These are phyloP conservation scores for Myopa tessellatipennis DNA, from an alignment of 2,888 invertebrate genomes.

Conservation along the genomic window DNA sequence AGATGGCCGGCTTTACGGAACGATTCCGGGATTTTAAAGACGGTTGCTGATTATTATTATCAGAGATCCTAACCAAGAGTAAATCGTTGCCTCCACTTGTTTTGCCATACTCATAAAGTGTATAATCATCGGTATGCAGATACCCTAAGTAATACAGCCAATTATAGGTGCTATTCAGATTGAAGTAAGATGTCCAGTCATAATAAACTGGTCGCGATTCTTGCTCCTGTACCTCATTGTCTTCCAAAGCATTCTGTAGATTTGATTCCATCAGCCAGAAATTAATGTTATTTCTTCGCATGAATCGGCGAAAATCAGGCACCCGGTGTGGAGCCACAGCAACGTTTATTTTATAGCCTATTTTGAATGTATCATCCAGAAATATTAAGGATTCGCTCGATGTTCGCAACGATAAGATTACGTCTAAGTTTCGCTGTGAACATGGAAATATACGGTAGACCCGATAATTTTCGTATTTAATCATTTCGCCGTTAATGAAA, in stretches of 20 bases:
- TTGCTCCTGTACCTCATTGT: constrained; percentile 29
- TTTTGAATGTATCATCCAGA: constrained; percentile 65
- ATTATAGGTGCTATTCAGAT: constrained; percentile 69
- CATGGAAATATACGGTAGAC: too few relatives aligned
- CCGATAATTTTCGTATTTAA: too few relatives aligned
- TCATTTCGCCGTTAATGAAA: too few relatives aligned
- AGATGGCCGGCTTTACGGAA: constrained; percentile 68
- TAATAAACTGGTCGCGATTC: constrained; percentile 51
- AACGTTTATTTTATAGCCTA: constrained; percentile 66
- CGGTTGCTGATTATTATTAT: too few relatives aligned
- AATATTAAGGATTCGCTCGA: constrained; percentile 65
- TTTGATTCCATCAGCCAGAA: constrained; percentile 67
- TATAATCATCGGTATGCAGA: too few relatives aligned
- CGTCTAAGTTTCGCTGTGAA: too few relatives aligned
- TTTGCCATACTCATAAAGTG: too few relatives aligned
- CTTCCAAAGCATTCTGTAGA: constrained; percentile 62
- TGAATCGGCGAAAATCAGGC: constrained; percentile 46
- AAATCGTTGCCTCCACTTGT: constrained; percentile 55
- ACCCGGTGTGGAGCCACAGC: constrained; percentile 58
- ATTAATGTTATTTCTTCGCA: constrained; percentile 59
- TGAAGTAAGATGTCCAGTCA: constrained; percentile 59
- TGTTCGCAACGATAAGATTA: constrained; percentile 57
- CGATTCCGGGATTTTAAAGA: too few relatives aligned
- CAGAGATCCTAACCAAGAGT: too few relatives aligned
- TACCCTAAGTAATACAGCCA: constrained; percentile 68